Conservation (phyloP, 2,797 vertebrate genomes). For the Arrhamphus sclerolepis region DNA sequence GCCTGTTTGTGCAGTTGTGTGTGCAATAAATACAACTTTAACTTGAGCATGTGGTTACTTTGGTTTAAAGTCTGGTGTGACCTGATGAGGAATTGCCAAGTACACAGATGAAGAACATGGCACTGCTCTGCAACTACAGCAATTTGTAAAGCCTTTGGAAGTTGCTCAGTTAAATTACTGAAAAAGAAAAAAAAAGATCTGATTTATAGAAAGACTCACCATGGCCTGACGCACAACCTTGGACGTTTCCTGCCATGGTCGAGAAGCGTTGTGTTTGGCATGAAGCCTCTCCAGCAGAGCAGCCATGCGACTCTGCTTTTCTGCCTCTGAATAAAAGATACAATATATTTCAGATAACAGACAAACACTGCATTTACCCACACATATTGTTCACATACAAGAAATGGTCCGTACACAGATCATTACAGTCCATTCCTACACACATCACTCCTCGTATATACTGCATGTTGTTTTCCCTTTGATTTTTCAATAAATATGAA, state of each 20-base stretch:
- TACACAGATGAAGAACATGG: not conserved
- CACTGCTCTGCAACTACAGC: not conserved
- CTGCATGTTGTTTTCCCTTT: too few relatives aligned
- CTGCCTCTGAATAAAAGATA: constrained; percentile 79
- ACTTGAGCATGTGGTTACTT: not conserved
- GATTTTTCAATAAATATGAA: too few relatives aligned
- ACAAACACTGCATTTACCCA: too few relatives aligned
- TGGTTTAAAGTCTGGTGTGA: not conserved
- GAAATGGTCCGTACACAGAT: too few relatives aligned
- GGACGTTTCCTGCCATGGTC: constrained; percentile 96
- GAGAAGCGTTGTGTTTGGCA: constrained; percentile 90
- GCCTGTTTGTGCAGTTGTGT: not conserved
- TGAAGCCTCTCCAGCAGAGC: constrained; percentile 92
- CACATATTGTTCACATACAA: too few relatives aligned
- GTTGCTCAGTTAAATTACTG: not conserved
- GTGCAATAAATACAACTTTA: constrained; percentile 17
- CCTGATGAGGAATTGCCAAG: not conserved
- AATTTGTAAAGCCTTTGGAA: constrained; percentile 2
- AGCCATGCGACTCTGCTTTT: constrained; percentile 91
- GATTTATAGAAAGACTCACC: constrained; percentile 79
- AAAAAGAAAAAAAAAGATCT: not conserved
- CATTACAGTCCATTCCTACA: too few relatives aligned
- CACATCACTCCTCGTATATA: too few relatives aligned
- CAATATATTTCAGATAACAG: not conserved
- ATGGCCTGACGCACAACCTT: constrained; percentile 96